Conservation (phyloP, 2,797 vertebrate genomes). For the Jordanella pulchra region DNA sequence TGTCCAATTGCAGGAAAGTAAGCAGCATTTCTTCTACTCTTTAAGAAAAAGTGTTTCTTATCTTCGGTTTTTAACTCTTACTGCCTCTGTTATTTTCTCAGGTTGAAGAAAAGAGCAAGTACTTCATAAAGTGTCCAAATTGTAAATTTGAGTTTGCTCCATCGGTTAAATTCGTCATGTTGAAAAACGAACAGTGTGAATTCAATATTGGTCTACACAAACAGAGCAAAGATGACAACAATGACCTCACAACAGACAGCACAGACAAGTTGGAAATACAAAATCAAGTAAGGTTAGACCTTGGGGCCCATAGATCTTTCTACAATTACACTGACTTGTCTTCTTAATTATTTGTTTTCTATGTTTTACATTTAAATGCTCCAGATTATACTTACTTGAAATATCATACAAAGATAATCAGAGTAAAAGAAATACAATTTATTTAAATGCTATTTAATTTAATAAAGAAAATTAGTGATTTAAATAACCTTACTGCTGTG, state of each 20-base stretch:
- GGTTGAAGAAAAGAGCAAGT: not conserved
- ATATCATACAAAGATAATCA: no score
- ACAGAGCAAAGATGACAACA: not conserved
- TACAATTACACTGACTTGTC: not conserved
- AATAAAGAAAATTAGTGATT: no score
- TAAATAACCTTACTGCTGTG: no score
- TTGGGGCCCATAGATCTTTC: not conserved
- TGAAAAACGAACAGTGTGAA: not conserved
- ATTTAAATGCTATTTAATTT: no score
- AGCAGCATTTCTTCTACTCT: no score
- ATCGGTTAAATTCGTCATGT: rapidly evolving
- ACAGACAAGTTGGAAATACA: not conserved
- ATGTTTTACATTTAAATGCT: no score
- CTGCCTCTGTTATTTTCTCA: not conserved
- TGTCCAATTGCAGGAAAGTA: no score
- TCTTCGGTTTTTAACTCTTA: no score
- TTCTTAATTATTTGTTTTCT: no score
- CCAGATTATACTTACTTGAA: no score
- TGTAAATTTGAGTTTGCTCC: not conserved
- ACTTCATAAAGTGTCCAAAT: not conserved
- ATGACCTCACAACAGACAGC: rapidly evolving
- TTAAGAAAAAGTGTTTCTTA: no score
- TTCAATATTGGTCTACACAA: not conserved
- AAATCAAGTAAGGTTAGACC: not conserved
- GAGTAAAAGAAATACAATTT: no score